Evolutionary conservation across 2,113 vertebrate genomes (phyloP), one percentile per base, ranked within the genome.

Genomic region (Heterotilapia buettikoferi): DNA sequence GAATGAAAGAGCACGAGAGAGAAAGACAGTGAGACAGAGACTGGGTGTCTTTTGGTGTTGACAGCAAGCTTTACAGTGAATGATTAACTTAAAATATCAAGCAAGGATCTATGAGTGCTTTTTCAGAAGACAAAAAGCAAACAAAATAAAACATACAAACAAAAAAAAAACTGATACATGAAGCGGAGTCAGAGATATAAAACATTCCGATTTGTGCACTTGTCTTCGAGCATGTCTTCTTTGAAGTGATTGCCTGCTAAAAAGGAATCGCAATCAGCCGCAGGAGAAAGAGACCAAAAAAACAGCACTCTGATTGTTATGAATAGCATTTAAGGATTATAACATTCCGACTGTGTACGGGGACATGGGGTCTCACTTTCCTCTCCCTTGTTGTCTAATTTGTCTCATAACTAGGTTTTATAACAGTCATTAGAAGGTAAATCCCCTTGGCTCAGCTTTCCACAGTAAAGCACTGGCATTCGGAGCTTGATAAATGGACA

Each of bases 401-500:
- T 92, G 82, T 94, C 93, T 92, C 84, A 82, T 93, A 90, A 94
- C 86, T 81, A 80, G 86, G 88, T 86, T 90, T 93, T 93, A 84
- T 88, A 91, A 90, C 45, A 79, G 86, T 85, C 88, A 91, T 93
- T 89, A 90, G 80, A 93, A 90, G 87, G 88, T 89, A 91, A 90
- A 90, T 90, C 83, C 86, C 84, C 82, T 86, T 87, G 83, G 89
- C 85, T 83, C 89, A 86, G 84, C 88, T 88, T 85, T 89, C 88
- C 84, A 84, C 66, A 88, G 84, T 85, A 85, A 90, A 83, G 78
- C 71, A 61, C 80, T 84, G 71, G 86, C 85, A 92, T 93, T 82
- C 84, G 33, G 90, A 45, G 19, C 61, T 89, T 96, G 95, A 96
- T 96, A 94, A 96, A 97, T 96, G 94, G 90, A 95, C 95, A 94